Evolutionary conservation across 1,140 invertebrate genomes (phyloP), one percentile per base, ranked within the genome.

Genomic region (Drosophila equinoxialis): DNA sequence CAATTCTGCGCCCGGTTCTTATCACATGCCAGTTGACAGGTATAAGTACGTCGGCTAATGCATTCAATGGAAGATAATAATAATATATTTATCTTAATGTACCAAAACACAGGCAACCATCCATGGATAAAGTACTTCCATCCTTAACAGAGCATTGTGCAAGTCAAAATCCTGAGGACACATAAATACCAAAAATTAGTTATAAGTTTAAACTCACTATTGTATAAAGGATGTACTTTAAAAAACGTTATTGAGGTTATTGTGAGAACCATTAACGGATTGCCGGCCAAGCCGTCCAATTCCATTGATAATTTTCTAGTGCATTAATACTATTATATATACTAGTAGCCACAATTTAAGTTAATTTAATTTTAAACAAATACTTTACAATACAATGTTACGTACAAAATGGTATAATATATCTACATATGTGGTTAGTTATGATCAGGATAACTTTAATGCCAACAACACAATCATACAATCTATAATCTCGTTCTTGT

Each of bases 1-100:
- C 37, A 95, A 96, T 85, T 96, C 95, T 10, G 95, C 95, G 20
- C 95, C 96, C n/a, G 95, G 94, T 48, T 94, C 94, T n/a, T 96
- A 95, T 85, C 93, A 94, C 68, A 94, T 94, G 92, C 57, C 79
- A 5, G 74, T 83, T 11, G 90, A 92, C 30, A 91, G 82, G 80
- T 93, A 93, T 14, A 68, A 51, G 4, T 35, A 55, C 5, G 10
- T 54, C 2, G 0, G 6, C 10, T 11, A 14, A 8, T 35, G 11
- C 10, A 7, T 51, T 37, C 6, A 39, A 17, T 41, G 35, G 1
- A n/a, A 20, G 17, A 20, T 62, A 20, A 13, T 65, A 61, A 6
- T 37, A 45, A n/a, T 20, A 42, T 0, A 57, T 54, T 30, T 11
- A 41, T 78, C 62, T 48, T 1, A 3, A 7, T 23, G 5, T 23